Evolutionary conservation across 2,888 invertebrate species (phyloP), one percentile per base, ranked within the genome.

Genomic region (Philaethria dido): DNA sequence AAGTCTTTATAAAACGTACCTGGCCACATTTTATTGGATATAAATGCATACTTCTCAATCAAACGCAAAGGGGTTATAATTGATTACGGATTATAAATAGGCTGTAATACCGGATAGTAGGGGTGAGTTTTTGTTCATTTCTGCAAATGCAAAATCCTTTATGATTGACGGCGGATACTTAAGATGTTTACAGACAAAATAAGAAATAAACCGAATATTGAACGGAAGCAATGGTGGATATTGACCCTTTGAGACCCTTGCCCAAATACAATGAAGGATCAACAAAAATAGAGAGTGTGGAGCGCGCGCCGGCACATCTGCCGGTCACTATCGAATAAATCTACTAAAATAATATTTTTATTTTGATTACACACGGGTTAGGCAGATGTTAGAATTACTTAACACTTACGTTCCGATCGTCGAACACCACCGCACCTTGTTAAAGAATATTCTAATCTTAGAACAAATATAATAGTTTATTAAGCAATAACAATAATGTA

Each of bases 321-420:
- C 89, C 85, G 84, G 77, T 78, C 84, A 86, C 88, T 90, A 92
- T 92, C 92, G 80, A 87, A 92, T 90, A 91, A 92, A 92, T 92
- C 91, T 90, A 90, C 87, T 85, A 85, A 89, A 91, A 91, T 92
- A 87, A 89, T 92, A 92, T 92, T 92, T 91, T 92, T 90, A 91
- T 92, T 91, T 90, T 91, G 89, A 91, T 90, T 91, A 88, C 86
- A 85, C 86, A 80, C 85, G 87, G 85, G 87, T 89, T 87, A 85
- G 86, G 87, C 92, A 92, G 92, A 90, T 92, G 92, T 86, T 87
- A 82, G 83, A 80, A 72, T 42, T 64, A 72, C 72, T 75, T 83
- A 80, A 81, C 70, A 88, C 81, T 66, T 74, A 48, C 60, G 8
- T 16, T 18, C 39, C 64, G 74, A 70, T 71, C 55, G 60, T 61